These are phyloP conservation scores for Cephonodes hylas DNA, from an alignment of 2,888 invertebrate genomes.

Conservation along the genomic window DNA sequence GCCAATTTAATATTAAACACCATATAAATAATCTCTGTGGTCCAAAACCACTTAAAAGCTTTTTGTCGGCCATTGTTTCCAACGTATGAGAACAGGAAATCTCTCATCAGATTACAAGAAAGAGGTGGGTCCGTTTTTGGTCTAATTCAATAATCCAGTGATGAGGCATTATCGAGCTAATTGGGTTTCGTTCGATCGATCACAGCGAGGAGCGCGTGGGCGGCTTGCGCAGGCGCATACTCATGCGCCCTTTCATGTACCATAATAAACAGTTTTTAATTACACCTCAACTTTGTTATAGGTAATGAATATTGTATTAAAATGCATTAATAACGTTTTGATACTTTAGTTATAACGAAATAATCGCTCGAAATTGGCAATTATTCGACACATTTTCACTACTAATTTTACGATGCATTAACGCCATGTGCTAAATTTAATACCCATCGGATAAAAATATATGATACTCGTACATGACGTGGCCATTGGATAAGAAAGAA, in stretches of 20 bases:
- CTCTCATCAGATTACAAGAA: constrained; percentile 59
- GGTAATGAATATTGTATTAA: not conserved
- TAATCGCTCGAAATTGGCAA: not conserved
- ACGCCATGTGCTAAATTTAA: not conserved
- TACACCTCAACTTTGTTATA: not conserved
- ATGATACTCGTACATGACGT: not conserved
- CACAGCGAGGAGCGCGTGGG: constrained; percentile 60
- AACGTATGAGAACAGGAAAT: constrained; percentile 33
- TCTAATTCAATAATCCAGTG: constrained; percentile 66
- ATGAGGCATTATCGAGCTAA: constrained; percentile 58
- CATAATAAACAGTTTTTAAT: constrained; percentile 9
- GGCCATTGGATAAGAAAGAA: not conserved
- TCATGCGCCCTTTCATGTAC: not conserved
- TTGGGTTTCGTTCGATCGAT: constrained; percentile 57
- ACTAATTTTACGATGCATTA: not conserved
- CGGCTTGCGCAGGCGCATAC: constrained; percentile 30
- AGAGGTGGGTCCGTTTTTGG: constrained; percentile 58
- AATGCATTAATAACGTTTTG: not conserved
- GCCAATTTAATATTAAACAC: not conserved
- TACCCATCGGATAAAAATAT: not conserved
- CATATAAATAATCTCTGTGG: not conserved
- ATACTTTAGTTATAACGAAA: not conserved
- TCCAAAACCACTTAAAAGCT: not conserved
- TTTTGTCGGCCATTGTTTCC: constrained; percentile 12
- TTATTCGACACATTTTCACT: not conserved